These are phyloP conservation scores for Drosophila ambigua DNA, from an alignment of 1,140 invertebrate species.

Conservation along the genomic window DNA sequence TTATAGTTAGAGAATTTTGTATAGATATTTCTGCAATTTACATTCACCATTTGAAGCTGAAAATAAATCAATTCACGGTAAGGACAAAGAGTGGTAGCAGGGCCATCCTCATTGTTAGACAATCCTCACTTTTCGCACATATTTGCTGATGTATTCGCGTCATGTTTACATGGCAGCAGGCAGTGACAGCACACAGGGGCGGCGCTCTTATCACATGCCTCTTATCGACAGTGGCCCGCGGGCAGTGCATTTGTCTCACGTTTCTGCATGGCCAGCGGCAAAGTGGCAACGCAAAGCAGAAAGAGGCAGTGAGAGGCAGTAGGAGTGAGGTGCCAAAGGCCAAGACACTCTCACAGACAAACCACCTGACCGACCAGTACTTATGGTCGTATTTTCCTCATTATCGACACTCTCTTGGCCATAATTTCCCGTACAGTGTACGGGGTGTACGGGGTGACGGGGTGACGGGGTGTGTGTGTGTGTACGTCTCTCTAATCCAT, in stretches of 20 bases:
- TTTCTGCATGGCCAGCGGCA: conserved; percentile 6
- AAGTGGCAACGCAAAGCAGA: too few relatives aligned
- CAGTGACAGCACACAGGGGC: not conserved
- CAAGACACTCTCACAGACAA: too few relatives aligned
- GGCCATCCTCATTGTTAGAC: too few relatives aligned
- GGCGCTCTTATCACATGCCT: conserved; percentile 30
- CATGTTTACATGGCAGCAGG: conserved; percentile 17
- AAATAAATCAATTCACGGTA: too few relatives aligned
- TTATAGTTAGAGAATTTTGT: too few relatives aligned
- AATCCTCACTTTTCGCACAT: too few relatives aligned
- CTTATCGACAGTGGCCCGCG: conserved; percentile 15
- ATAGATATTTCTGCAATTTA: too few relatives aligned
- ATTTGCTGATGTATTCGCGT: not conserved
- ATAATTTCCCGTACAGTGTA: not conserved
- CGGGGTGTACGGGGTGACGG: too few relatives aligned
- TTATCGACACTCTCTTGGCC: conserved; percentile 28
- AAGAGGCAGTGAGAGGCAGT: not conserved
- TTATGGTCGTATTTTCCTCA: conserved; percentile 9
- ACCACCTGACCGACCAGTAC: not conserved
- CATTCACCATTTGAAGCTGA: too few relatives aligned
- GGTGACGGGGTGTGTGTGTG: too few relatives aligned
- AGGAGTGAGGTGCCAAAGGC: conserved; percentile 14
- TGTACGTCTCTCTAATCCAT: conserved; percentile 30
- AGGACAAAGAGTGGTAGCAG: too few relatives aligned
- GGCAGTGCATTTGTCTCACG: conserved; percentile 17